Evolutionary conservation across 2,113 vertebrate genomes (phyloP), one percentile per base, ranked within the genome.

Genomic region (Gadus chalcogrammus): DNA sequence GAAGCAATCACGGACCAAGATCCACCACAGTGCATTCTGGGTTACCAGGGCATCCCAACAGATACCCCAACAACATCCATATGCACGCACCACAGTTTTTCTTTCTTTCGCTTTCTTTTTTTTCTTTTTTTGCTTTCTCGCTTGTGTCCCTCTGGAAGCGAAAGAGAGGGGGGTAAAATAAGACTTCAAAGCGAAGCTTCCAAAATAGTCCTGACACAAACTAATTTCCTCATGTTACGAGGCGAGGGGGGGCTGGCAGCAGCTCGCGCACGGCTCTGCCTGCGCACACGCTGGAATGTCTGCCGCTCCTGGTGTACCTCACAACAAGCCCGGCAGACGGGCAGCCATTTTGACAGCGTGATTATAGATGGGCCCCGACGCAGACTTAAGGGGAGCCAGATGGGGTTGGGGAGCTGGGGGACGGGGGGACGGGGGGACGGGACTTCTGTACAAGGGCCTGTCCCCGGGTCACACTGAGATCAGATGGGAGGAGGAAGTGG

Each of bases 171-270:
- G 82, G 84, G 84, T 87, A 90, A 89, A 91, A 88, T 86, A 90
- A 91, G 87, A 91, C 91, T 91, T 92, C 91, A 92, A 92, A 92
- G 90, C 76, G 8, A 13, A 81, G 76, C 81, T 84, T 84, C 90
- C 75, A 87, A 91, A 92, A 90, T 91, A 92, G 88, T 91, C 83
- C 84, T 89, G 90, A 91, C 87, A 91, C 87, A 88, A 86, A 87
- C 90, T 90, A 84, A 91, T 90, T 92, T 91, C 88, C 88, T 90
- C 81, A 80, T 85, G 90, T 87, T 88, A 85, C 88, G 87, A 80
- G 81, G 77, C 79, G 77, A 67, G 77, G 80, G 18, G 38, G 17
- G 35, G 13, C 27, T 48, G 74, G 79, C 75, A 76, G 87, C 74
- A n/a, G 55, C 82, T 82, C 76, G 78, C 79, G 80, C 13, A 24